Percentiles rank a stretch among this genome's conserved stretches.
These are phyloP conservation scores for Lytechinus variegatus DNA, from an alignment of 35 echinoderm and acorn worm species.

Conservation along the genomic window DNA sequence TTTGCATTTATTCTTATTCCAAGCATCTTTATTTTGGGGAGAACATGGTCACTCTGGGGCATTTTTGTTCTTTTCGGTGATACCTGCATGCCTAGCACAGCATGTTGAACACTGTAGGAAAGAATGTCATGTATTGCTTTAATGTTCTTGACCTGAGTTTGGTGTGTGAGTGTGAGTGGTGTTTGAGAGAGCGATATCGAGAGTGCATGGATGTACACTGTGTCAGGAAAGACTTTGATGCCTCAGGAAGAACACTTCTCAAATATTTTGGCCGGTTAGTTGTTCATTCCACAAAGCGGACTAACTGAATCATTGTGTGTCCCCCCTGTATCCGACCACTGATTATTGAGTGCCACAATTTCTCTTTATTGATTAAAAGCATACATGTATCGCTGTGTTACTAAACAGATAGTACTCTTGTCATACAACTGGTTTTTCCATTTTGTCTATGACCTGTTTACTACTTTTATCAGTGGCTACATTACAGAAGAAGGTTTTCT, in stretches of 20 bases:
- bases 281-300: background rate
- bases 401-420: too few species aligned
- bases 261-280: background rate
- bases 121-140: background rate
- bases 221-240: background rate
- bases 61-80: background rate
- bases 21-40: background rate
- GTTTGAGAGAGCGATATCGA: background rate
- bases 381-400: background rate
- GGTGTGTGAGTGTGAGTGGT: background rate
- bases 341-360: background rate
- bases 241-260: constrained; percentile 30
- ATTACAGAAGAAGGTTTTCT: background rate
- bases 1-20: background rate
- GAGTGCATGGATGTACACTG: background rate
- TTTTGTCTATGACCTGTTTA: too few species aligned
- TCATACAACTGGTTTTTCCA: too few species aligned
- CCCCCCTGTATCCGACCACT: background rate
- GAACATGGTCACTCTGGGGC: background rate
- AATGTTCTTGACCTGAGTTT: background rate
- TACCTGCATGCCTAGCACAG: background rate
- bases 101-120: background rate
- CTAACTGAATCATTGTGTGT: background rate
- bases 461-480: background rate
- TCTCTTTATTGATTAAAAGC: background rate